Conservation (phyloP, 2,888 invertebrate genomes). For the Pandemis corylana region DNA sequence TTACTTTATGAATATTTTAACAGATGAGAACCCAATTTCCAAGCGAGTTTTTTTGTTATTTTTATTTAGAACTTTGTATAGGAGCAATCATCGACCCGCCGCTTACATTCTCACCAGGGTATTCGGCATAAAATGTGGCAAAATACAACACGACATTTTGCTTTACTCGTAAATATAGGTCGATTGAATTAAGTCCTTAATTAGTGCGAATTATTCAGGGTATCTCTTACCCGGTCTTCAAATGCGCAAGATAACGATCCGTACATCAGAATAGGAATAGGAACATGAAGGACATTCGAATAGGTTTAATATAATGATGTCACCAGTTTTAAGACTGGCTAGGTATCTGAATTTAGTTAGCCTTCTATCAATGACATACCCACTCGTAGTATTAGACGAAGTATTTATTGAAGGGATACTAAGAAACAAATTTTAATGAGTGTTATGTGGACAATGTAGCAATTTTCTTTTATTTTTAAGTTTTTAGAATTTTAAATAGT, state of each 20-base stretch:
- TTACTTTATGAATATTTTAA: not conserved
- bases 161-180: not conserved
- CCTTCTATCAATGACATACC: not conserved
- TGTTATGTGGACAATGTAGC: no score
- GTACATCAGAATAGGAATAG: no score
- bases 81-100: not conserved
- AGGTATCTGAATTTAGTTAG: not conserved
- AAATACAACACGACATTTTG: not conserved
- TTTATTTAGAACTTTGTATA: not conserved
- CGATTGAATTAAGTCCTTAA: not conserved
- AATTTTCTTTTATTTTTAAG: no score
- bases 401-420: no score
- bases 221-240: conserved; percentile 1
- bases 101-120: not conserved
- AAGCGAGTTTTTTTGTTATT: not conserved
- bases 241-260: not conserved
- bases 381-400: no score
- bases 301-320: not conserved
- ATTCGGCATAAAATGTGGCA: not conserved
- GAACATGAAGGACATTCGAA: no score
- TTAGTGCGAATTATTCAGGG: conserved; percentile 1
- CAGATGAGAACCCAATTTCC: not conserved
- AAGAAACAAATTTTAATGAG: no score
- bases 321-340: not conserved
- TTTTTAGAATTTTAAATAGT: no score